Percentiles rank a stretch among this genome's conserved stretches.
Evolutionary conservation across 2,888 invertebrate genomes (phyloP).

Genomic region (Xestia rhomboidea): DNA sequence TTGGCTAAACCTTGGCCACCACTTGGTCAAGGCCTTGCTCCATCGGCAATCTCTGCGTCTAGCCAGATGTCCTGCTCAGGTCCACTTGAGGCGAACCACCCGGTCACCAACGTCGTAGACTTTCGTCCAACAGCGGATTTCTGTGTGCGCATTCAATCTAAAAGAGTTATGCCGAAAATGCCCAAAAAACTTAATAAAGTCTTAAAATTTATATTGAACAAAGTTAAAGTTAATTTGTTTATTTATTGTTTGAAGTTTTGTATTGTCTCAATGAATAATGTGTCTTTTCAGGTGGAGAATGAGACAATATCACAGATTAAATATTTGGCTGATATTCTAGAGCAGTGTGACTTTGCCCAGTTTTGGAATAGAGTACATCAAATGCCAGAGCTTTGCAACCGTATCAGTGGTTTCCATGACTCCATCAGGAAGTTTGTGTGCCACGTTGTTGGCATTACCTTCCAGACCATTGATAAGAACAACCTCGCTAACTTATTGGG

Average conservation of each 20-base stretch:
- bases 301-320: conserved; percentile 97
- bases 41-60: too few species aligned
- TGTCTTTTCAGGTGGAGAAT: conserved; percentile 92
- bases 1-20: too few species aligned
- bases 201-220: neutral
- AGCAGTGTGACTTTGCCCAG: conserved; percentile 97
- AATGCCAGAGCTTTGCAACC: conserved; percentile 94
- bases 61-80: too few species aligned
- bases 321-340: conserved; percentile 96
- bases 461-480: conserved; percentile 97
- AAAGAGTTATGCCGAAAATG: too few species aligned
- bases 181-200: neutral
- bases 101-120: too few species aligned
- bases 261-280: neutral
- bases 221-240: neutral
- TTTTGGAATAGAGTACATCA: conserved; percentile 96
- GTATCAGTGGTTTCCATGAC: conserved; percentile 97
- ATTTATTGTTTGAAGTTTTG: neutral
- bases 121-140: too few species aligned
- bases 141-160: too few species aligned
- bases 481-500: conserved; percentile 96
- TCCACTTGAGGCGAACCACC: too few species aligned
- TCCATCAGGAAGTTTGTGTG: conserved; percentile 99
- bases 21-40: too few species aligned
- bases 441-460: conserved; percentile 99